Percentiles rank a stretch among this genome's conserved stretches.
Conservation (phyloP, 2,888 invertebrate species). For the Drosophila greeni region DNA sequence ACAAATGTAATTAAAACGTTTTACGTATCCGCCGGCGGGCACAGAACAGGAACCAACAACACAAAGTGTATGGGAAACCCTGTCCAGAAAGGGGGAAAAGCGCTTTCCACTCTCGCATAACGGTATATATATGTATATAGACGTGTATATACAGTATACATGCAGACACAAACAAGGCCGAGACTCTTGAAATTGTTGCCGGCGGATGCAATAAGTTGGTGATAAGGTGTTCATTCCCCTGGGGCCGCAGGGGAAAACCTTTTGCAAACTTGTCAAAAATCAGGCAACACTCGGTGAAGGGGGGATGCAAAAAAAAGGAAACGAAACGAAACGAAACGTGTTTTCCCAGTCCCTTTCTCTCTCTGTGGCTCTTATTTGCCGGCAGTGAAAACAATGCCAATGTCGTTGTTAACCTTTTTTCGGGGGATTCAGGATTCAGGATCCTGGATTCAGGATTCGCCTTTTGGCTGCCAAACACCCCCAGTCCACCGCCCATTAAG, state of each 20-base stretch:
- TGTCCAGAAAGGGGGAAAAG: constrained; percentile 65
- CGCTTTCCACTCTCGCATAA: constrained; percentile 33
- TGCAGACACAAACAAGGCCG: constrained; percentile 50
- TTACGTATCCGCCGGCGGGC: constrained; percentile 69
- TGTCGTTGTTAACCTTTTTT: constrained; percentile 72
- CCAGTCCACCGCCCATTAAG: constrained; percentile 3
- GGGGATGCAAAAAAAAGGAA: constrained; percentile 6
- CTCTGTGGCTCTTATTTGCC: constrained; percentile 26
- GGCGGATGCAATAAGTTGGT: constrained; percentile 74
- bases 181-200: constrained; percentile 70
- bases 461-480: constrained; percentile 31
- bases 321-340: constrained; percentile 28
- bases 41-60: constrained; percentile 51
- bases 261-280: constrained; percentile 69
- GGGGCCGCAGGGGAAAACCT: constrained; percentile 47
- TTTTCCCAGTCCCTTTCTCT: constrained; percentile 29
- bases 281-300: constrained; percentile 44
- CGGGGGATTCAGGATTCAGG: constrained; percentile 14
- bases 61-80: constrained; percentile 53
- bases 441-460: constrained; percentile 26
- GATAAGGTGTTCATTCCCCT: constrained; percentile 72
- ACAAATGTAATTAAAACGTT: constrained; percentile 75
- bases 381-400: constrained; percentile 64
- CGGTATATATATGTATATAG: background rate
- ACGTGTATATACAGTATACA: constrained; percentile 9